Conservation (phyloP, 2,888 invertebrate genomes). For the Eucera pruinosa region DNA sequence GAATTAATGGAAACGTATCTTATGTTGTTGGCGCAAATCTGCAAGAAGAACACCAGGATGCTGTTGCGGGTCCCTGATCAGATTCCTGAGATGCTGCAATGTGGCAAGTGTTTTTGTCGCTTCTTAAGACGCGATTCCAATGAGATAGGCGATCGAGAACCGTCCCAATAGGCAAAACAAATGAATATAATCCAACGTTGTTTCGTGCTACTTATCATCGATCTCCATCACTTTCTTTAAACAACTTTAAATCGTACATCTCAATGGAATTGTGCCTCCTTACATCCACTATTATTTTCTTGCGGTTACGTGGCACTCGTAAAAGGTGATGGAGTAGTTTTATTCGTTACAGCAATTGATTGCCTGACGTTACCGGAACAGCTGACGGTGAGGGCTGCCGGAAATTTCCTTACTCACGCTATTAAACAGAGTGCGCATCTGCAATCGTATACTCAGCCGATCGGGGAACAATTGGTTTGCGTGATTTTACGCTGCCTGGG, state of each 20-base stretch:
- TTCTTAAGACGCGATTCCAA: too few relatives aligned
- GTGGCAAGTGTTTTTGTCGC: constrained; percentile 76
- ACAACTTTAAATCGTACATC: too few relatives aligned
- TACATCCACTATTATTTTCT: too few relatives aligned
- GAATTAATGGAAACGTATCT: constrained; percentile 91
- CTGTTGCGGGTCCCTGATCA: constrained; percentile 82
- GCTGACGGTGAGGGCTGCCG: constrained; percentile 87
- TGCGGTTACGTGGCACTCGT: too few relatives aligned
- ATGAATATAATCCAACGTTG: too few relatives aligned
- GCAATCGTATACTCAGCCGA: constrained; percentile 85
- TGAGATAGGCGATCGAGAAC: too few relatives aligned
- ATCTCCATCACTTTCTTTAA: too few relatives aligned
- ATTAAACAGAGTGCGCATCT: constrained; percentile 86
- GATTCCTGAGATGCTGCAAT: constrained; percentile 83
- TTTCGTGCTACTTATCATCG: too few relatives aligned
- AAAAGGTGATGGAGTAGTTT: too few relatives aligned
- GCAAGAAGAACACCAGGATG: constrained; percentile 87
- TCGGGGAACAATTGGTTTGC: constrained; percentile 87
- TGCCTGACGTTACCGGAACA: constrained; percentile 87
- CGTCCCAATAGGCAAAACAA: too few relatives aligned
- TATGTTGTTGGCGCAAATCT: constrained; percentile 87
- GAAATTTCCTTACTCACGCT: constrained; percentile 87
- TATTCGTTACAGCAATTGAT: constrained; percentile 85
- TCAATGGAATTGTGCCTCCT: too few relatives aligned
- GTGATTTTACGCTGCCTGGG: constrained; percentile 87